phyloP scores from a whole-genome alignment of 2,113 vertebrate species.

The Megaleporinus macrocephalus region DNA sequence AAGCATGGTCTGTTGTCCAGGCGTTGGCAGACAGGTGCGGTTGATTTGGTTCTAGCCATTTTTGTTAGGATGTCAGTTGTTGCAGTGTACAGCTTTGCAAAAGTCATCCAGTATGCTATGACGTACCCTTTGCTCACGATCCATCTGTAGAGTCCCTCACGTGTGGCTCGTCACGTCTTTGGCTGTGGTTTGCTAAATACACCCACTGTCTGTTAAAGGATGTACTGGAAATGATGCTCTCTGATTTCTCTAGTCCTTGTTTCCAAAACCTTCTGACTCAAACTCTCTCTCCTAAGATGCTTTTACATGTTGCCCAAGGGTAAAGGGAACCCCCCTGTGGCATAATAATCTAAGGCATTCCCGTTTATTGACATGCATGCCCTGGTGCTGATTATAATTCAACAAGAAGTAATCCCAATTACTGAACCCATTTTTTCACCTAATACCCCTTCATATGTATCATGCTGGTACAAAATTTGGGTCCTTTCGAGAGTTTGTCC shows the following conservation, averaged over 20 bases:
- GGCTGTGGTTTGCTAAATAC: not conserved
- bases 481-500: too few species aligned
- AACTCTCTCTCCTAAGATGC: conserved; percentile 1
- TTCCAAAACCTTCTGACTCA: conserved; percentile 13
- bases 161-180: not conserved
- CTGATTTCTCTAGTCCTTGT: not conserved
- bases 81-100: not conserved
- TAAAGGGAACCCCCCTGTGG: not conserved
- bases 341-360: not conserved
- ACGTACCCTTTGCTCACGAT: not conserved
- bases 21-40: not conserved
- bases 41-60: not conserved
- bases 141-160: not conserved
- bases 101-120: not conserved
- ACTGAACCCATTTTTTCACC: conserved; percentile 39
- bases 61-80: not conserved
- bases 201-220: not conserved
- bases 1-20: not conserved
- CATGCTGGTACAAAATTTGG: not conserved
- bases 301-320: not conserved
- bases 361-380: not conserved
- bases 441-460: not conserved
- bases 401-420: not conserved
- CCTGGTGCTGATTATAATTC: not conserved
- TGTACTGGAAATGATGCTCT: not conserved